Conservation (phyloP, 2,113 vertebrate genomes). For the Labrus mixtus region DNA sequence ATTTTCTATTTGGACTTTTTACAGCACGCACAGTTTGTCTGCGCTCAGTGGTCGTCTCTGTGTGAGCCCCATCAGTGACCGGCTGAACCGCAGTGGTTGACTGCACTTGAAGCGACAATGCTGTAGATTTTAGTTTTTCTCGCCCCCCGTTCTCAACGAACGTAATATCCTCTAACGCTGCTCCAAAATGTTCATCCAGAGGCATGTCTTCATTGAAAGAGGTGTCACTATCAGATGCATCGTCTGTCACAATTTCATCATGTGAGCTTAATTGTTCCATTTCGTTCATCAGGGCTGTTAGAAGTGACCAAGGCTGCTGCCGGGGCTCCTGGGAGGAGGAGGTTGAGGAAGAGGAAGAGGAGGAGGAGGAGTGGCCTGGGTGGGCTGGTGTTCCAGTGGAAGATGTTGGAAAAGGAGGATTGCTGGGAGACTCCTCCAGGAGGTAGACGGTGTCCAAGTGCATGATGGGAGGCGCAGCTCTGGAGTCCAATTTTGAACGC, state of each 20-base stretch:
- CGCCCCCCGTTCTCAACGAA: constrained; percentile 17
- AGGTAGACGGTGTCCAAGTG: constrained; percentile 32
- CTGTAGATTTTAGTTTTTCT: constrained; percentile 28
- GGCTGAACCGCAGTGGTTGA: constrained; percentile 25
- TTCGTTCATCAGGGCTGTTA: constrained; percentile 56
- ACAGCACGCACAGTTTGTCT: constrained; percentile 7
- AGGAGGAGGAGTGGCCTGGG: neutral
- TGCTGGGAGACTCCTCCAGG: constrained; percentile 33
- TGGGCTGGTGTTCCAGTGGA: constrained; percentile 4
- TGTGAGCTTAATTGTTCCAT: constrained; percentile 38
- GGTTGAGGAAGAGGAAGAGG: neutral
- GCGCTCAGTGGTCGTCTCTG: constrained; percentile 40
- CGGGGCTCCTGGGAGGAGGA: constrained; percentile 23
- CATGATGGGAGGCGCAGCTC: constrained; percentile 57
- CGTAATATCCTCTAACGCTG: constrained; percentile 42
- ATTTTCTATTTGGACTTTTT: constrained; percentile 63
- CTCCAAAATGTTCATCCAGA: neutral
- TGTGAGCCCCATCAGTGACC: neutral
- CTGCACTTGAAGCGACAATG: neutral
- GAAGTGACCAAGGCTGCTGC: constrained; percentile 56
- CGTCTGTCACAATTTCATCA: constrained; percentile 5
- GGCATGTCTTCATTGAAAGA: neutral
- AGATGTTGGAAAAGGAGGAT: constrained; percentile 5
- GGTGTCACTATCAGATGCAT: constrained; percentile 3
- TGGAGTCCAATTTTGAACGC: constrained; percentile 70